Percentiles rank a stretch among this genome's conserved stretches.
Conservation (phyloP, 1,140 invertebrate species). For the Pseudomyrmex dendroicus region DNA sequence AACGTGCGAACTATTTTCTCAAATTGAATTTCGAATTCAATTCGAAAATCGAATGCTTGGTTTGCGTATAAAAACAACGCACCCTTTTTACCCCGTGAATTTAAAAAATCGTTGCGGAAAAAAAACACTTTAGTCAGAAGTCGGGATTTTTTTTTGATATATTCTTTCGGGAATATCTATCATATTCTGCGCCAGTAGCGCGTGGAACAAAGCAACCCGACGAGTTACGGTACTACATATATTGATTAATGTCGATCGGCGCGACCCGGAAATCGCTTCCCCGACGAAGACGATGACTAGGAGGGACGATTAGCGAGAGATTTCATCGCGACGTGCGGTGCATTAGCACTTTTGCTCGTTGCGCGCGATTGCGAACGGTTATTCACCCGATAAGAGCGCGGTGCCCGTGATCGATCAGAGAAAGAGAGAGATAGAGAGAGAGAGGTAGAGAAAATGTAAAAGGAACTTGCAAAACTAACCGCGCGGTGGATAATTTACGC, state of each 20-base stretch:
- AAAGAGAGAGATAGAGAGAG: neutral
- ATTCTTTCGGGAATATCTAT: neutral
- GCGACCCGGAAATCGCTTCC: conserved; percentile 28
- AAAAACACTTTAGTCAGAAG: neutral
- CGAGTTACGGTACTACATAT: conserved; percentile 8
- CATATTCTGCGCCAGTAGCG: neutral
- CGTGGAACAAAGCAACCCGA: conserved; percentile 3
- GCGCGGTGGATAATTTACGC: conserved; percentile 57
- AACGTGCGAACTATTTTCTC: too few species aligned
- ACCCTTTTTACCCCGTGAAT: neutral
- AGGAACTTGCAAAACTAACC: conserved; percentile 45
- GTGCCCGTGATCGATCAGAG: neutral
- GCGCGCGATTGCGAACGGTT: conserved; percentile 11
- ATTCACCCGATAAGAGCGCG: conserved; percentile 24
- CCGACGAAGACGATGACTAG: neutral
- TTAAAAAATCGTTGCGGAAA: neutral
- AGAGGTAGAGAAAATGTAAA: conserved; percentile 40
- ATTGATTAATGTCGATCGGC: conserved; percentile 29
- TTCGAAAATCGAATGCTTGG: too few species aligned
- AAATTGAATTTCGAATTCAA: too few species aligned
- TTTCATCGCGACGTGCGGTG: neutral
- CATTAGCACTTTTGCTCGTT: conserved; percentile 33
- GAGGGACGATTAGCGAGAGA: conserved; percentile 7
- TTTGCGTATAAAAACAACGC: too few species aligned
- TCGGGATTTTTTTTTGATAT: neutral